phyloP scores from a whole-genome alignment of 2,888 invertebrate species.

The Campopleginae sp. region DNA sequence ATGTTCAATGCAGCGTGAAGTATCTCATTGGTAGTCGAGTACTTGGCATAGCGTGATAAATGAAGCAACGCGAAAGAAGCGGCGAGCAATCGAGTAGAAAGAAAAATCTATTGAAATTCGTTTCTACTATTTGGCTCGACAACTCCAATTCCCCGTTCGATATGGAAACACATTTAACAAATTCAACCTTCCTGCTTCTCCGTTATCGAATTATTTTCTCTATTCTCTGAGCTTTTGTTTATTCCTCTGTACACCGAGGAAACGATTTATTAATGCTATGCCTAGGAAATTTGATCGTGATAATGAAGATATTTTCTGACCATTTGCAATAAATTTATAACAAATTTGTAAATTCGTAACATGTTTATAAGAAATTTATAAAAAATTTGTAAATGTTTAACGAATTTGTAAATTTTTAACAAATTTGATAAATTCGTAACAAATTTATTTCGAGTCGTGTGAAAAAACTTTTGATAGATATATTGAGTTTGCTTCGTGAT shows the following conservation, averaged over 20 bases:
- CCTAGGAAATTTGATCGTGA: too few relatives aligned
- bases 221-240: not conserved
- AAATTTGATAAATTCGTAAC: too few relatives aligned
- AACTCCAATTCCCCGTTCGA: conserved; percentile 46
- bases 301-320: too few relatives aligned
- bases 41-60: conserved; percentile 53
- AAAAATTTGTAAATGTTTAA: too few relatives aligned
- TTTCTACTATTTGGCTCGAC: conserved; percentile 51
- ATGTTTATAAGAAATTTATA: too few relatives aligned
- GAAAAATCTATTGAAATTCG: conserved; percentile 36
- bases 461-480: not conserved
- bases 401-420: too few relatives aligned
- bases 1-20: conserved; percentile 64
- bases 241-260: too few relatives aligned
- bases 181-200: conserved; percentile 48
- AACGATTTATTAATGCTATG: too few relatives aligned
- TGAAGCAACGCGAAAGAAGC: conserved; percentile 38
- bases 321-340: too few relatives aligned
- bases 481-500: not conserved
- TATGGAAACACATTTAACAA: conserved; percentile 35
- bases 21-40: conserved; percentile 38
- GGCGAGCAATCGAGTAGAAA: not conserved
- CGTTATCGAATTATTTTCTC: conserved; percentile 39
- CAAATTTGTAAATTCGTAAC: too few relatives aligned
- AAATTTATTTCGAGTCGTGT: too few relatives aligned